Evolutionary conservation across 2,113 vertebrate species (phyloP).

Genomic region (Bothrops jararaca): DNA sequence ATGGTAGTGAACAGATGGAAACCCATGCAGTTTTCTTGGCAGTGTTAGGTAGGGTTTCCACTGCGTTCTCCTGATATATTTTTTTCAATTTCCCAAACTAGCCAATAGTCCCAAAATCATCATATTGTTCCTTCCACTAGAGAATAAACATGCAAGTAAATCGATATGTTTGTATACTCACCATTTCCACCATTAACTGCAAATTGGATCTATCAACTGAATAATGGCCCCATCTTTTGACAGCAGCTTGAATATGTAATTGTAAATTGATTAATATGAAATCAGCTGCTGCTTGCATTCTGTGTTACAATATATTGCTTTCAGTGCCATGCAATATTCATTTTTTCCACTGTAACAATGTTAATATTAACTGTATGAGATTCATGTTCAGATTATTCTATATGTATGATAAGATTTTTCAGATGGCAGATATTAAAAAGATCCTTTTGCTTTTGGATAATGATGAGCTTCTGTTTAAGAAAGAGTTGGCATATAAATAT

Average conservation of each 20-base stretch:
- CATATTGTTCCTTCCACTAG: neutral
- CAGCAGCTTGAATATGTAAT: neutral
- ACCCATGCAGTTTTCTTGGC: neutral
- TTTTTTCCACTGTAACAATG: neutral
- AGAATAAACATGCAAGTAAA: neutral
- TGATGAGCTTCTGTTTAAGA: slow-evolving; percentile 6
- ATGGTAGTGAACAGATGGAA: neutral
- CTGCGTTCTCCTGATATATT: neutral
- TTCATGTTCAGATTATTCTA: neutral
- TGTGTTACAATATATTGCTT: neutral
- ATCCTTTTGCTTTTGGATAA: slow-evolving; percentile 30
- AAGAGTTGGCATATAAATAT: slow-evolving; percentile 22
- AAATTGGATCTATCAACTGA: neutral
- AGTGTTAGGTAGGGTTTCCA: neutral
- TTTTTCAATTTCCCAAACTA: neutral
- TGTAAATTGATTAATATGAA: neutral
- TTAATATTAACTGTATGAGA: neutral
- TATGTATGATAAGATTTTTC: neutral
- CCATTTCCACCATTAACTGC: neutral
- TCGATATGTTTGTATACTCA: neutral
- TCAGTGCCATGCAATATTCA: neutral
- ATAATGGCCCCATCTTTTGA: neutral
- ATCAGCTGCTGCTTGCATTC: neutral
- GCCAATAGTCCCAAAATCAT: neutral
- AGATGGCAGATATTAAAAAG: slow-evolving; percentile 17